Evolutionary conservation across 1,140 invertebrate genomes (phyloP).

Genomic region (Adelges cooleyi): DNA sequence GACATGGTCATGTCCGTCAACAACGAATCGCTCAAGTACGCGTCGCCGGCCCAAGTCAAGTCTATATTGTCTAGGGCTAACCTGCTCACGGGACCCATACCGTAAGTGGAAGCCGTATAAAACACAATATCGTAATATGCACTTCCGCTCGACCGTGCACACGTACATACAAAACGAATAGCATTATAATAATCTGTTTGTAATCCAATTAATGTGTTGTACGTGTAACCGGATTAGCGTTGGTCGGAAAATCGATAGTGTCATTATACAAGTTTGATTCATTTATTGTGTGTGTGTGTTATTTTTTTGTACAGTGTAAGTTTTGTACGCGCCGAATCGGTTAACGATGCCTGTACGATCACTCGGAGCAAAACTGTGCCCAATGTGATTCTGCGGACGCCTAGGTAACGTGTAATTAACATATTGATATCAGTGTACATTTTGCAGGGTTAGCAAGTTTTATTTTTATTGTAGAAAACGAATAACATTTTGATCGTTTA

Average conservation of each 20-base stretch:
- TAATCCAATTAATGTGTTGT: slow-evolving; percentile 13
- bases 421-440: too few species aligned
- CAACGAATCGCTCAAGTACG: slow-evolving; percentile 22
- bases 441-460: too few species aligned
- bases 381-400: not conserved
- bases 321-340: slow-evolving; percentile 5
- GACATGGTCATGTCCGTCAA: slow-evolving; percentile 11
- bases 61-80: slow-evolving; percentile 23
- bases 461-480: too few species aligned
- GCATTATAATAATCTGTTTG: not conserved
- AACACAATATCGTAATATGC: too few species aligned
- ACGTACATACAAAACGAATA: too few species aligned
- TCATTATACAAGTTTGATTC: not conserved
- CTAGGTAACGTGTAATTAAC: not conserved
- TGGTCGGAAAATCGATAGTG: slow-evolving; percentile 8
- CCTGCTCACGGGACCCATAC: slow-evolving; percentile 13
- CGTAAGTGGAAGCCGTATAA: slow-evolving; percentile 24
- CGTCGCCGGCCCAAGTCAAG: slow-evolving; percentile 20
- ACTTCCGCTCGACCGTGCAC: too few species aligned
- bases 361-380: slow-evolving; percentile 20
- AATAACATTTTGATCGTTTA: too few species aligned
- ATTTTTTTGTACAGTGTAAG: slow-evolving; percentile 19
- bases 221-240: slow-evolving; percentile 1
- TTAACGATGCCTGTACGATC: not conserved
- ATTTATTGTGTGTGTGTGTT: too few species aligned